phyloP scores from a whole-genome alignment of 2,888 invertebrate species.

The Cancer borealis region DNA sequence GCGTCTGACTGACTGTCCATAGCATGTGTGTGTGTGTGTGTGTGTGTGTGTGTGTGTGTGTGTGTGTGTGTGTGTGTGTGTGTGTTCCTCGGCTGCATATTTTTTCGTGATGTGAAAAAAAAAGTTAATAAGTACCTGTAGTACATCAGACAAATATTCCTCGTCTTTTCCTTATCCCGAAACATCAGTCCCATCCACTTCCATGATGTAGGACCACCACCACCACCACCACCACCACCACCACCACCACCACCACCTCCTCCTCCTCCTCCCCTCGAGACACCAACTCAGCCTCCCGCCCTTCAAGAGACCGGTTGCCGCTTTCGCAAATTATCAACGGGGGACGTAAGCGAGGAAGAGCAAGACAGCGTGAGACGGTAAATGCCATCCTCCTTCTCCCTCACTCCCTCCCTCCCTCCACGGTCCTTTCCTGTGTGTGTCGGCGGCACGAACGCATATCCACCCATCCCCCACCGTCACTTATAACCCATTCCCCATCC shows the following conservation, averaged over 20 bases:
- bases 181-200: neutral
- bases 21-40: too few species aligned
- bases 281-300: too few species aligned
- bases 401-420: neutral
- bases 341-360: conserved; percentile 20
- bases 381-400: neutral
- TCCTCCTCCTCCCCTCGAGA: too few species aligned
- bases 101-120: neutral
- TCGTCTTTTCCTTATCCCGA: neutral
- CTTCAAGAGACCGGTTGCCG: conserved; percentile 6
- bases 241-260: too few species aligned
- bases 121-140: neutral
- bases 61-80: too few species aligned
- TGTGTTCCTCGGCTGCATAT: neutral
- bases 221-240: too few species aligned
- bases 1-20: too few species aligned
- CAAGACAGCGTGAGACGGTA: conserved; percentile 1
- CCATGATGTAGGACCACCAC: too few species aligned
- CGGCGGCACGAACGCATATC: too few species aligned
- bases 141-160: neutral
- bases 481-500: neutral
- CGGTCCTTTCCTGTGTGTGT: too few species aligned
- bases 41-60: too few species aligned
- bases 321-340: neutral
- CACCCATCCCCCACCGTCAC: neutral